Base-by-base conservation (phyloP, 2,888 invertebrate genomes). In the Latrodectus hesperus region DNA sequence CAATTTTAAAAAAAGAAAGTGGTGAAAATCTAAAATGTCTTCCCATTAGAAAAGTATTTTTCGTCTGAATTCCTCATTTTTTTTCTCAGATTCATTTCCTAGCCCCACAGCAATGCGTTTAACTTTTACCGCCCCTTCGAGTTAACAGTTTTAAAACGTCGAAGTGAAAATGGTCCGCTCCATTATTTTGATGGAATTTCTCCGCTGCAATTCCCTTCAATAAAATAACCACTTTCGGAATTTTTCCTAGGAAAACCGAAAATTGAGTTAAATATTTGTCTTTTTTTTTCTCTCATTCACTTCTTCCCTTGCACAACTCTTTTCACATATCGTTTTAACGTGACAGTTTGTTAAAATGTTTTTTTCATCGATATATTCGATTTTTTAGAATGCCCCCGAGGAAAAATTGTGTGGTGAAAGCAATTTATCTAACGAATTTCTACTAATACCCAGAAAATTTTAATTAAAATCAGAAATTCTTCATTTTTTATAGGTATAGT, bases 161-260 rank as follows among this genome's bases (percentile, higher is more conserved):
- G 60, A n/a, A n/a, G 60, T 60, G 60, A 60, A 60, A 60, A 60
- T 60, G n/a, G 60, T n/a, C 60, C 60, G 60, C 60, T 60, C 60
- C 60, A 60, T 60, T 60, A 60, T 60, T 60, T 60, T 60, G 60
- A 60, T 60, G 60, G 60, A 60, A 60, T 60, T 38, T 60, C 60
- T 60, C n/a, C n/a, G n/a, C 60, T n/a, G 60, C n/a, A n/a, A 60
- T 60, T 60, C 60, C 60, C 60, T 60, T 60, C 60, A 60, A 60
- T 60, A 60, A 60, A 60, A 60, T 60, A 60, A 60, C 60, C 60
- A 60, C 60, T 60, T 60, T 60, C 60, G n/a, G 60, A 60, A 16
- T 60, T 60, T 60, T n/a, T 60, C n/a, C 14, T n/a, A 12, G 60
- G 60, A 60, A 60, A 60, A 60, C 60, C 60, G 60, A 60, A 60